These are phyloP conservation scores for Nymphicus hollandicus DNA, from an alignment of 2,113 vertebrate genomes.

Conservation along the genomic window DNA sequence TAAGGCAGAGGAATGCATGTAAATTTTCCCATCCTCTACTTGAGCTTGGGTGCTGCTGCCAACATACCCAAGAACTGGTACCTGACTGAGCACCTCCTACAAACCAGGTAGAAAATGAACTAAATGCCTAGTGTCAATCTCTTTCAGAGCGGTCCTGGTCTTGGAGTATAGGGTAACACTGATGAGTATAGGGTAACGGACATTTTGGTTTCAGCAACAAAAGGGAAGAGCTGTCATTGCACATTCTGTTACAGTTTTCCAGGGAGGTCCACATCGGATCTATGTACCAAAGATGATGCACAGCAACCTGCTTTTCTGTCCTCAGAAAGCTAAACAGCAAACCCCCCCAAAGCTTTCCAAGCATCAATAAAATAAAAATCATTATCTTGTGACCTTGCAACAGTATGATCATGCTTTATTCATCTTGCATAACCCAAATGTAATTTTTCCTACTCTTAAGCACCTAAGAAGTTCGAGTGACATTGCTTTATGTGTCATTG, in stretches of 20 bases:
- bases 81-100: not conserved
- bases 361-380: not conserved
- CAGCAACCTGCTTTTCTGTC: not conserved
- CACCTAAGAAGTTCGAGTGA: not conserved
- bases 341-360: not conserved
- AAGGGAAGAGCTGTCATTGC: not conserved
- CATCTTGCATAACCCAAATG: not conserved
- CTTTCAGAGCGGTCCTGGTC: not conserved
- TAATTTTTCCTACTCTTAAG: not conserved
- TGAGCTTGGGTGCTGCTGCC: not conserved
- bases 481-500: not conserved
- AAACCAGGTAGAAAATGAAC: not conserved
- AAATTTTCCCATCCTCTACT: not conserved
- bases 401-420: not conserved
- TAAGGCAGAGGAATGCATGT: not conserved
- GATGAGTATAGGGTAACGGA: no score
- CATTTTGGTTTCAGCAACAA: not conserved
- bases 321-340: not conserved
- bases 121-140: not conserved
- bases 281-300: not conserved
- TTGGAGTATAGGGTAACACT: not conserved
- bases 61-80: not conserved
- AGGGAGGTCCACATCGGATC: not conserved
- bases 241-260: not conserved
- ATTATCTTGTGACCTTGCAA: not conserved